Evolutionary conservation across 1,140 invertebrate species (phyloP), one percentile per base, ranked within the genome.

Genomic region (Bombus breviceps): DNA sequence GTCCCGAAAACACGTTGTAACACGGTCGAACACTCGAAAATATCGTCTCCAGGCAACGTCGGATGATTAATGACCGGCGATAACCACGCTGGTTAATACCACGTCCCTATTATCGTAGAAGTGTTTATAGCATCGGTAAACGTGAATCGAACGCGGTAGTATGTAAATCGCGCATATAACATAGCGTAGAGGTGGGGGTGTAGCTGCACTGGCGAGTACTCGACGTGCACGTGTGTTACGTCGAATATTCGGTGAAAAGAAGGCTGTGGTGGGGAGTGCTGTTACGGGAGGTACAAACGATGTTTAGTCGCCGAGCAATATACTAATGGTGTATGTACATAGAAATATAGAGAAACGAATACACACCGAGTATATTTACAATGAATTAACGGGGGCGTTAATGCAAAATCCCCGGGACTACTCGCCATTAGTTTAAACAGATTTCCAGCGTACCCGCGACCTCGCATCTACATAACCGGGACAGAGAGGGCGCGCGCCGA

Each of bases 351-450:
- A 90, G 87, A 92, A 90, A 92, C 89, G 89, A 92, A 92, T 91
- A 93, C 88, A 86, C 78, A 83, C 88, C 73, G 88, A 86, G 89
- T 92, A 92, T 92, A 93, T 92, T 93, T 91, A 92, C 91, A 90
- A 91, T 89, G 90, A 93, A 93, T 93, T 92, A 92, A 92, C 89
- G 85, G 86, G 87, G 87, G 92, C 89, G 91, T 92, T 93, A 93
- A 92, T 89, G 91, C 90, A 91, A 87, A 92, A 88, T 78, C 86
- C 88, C 90, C 76, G 64, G 77, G 79, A 87, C 86, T 90, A 88
- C 88, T 86, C 88, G 83, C 91, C 92, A 92, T 93, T 92, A 93
- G 90, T 92, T 93, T 92, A 90, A 93, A 92, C 92, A 91, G 91
- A 92, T 91, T 91, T 78, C 81, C 78, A 82, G 43, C 85, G 69